Conservation (phyloP, 2,888 invertebrate genomes). For the Dicyrtomina minuta region DNA sequence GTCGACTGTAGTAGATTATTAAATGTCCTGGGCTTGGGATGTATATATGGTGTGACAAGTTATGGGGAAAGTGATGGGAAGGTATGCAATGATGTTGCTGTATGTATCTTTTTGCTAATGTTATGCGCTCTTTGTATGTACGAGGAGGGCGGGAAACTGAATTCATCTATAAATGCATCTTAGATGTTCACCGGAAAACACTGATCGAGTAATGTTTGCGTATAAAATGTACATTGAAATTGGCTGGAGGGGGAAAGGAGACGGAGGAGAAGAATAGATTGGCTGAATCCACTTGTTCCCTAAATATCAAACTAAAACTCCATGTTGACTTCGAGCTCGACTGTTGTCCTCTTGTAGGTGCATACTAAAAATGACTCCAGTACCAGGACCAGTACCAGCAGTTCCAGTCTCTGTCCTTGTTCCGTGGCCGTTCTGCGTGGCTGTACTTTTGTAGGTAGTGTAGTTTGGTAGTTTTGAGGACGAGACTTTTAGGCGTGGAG, state of each 20-base stretch:
- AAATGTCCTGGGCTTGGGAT: background rate
- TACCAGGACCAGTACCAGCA: too few species aligned
- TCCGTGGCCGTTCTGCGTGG: too few species aligned
- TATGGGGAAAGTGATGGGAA: too few species aligned
- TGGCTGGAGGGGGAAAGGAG: conserved; percentile 10
- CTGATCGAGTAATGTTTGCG: conserved; percentile 30
- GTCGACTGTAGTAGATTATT: background rate
- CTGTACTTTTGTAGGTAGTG: too few species aligned
- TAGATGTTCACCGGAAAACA: conserved; percentile 31
- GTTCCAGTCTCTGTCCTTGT: too few species aligned
- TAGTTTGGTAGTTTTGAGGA: too few species aligned
- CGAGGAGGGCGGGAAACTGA: background rate
- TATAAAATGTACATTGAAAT: conserved; percentile 25
- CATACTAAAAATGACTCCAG: too few species aligned
- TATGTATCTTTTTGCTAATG: too few species aligned
- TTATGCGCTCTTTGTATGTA: too few species aligned
- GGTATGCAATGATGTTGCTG: too few species aligned
- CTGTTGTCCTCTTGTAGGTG: too few species aligned
- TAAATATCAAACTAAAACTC: conserved; percentile 24
- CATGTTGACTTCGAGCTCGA: conserved; percentile 7
- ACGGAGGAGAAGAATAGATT: conserved; percentile 9
- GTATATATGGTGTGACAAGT: background rate
- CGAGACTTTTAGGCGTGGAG: too few species aligned
- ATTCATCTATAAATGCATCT: conserved; percentile 25
- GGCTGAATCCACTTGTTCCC: conserved; percentile 22